A percentile compares a stretch with the other conserved stretches of the same genome.
Evolutionary conservation across 2,113 vertebrate species (phyloP).

Genomic region (Xyliphius kryptos): DNA sequence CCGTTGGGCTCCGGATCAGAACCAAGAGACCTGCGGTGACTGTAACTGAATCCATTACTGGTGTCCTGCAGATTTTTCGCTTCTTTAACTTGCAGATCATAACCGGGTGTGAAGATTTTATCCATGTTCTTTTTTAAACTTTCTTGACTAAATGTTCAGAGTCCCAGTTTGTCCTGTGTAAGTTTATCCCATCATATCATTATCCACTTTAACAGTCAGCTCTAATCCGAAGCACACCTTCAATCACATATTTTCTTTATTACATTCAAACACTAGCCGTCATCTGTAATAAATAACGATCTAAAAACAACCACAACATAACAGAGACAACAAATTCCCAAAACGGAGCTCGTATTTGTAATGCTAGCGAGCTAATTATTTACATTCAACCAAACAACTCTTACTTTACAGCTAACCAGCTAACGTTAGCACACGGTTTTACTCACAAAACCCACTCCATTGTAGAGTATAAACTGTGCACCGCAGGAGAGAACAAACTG

Average conservation of each 20-base stretch:
- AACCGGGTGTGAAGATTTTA: conserved; percentile 46
- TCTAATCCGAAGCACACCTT: no score
- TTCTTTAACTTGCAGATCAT: conserved; percentile 61
- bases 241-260: no score
- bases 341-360: no score
- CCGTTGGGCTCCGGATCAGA: conserved; percentile 65
- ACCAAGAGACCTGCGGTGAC: conserved; percentile 56
- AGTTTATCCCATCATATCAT: not conserved
- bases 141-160: not conserved
- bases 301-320: no score
- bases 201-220: not conserved
- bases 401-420: not conserved
- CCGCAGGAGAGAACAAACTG: no score
- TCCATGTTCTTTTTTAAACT: conserved; percentile 47
- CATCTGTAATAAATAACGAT: no score
- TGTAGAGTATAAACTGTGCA: not conserved
- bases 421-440: not conserved
- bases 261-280: no score
- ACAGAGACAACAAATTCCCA: no score
- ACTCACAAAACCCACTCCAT: no score
- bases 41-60: conserved; percentile 61
- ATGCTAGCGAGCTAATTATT: not conserved
- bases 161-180: not conserved
- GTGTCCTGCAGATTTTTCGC: conserved; percentile 53
- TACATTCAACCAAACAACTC: not conserved